Conservation (phyloP, 2,113 vertebrate genomes). For the Chaetura pelagica region DNA sequence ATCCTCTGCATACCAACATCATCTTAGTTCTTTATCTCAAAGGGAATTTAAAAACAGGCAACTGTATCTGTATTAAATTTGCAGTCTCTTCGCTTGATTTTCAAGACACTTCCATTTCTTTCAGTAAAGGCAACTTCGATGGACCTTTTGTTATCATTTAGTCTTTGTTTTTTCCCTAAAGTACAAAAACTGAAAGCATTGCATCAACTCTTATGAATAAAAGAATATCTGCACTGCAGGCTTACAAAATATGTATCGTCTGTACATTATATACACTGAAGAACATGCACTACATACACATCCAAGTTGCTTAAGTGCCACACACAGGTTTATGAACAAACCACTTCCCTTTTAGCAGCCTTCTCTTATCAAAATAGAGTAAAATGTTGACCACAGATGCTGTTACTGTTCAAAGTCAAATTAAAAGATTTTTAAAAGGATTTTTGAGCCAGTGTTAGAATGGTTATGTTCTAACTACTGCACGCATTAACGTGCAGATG, state of each 20-base stretch:
- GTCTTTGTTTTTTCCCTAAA: neutral
- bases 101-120: slow-evolving; percentile 37
- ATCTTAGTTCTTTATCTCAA: neutral
- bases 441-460: slow-evolving; percentile 16
- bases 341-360: slow-evolving; percentile 81
- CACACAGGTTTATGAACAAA: neutral
- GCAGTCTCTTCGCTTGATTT: neutral
- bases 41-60: neutral
- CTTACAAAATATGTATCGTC: neutral
- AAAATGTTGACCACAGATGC: slow-evolving; percentile 28
- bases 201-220: neutral
- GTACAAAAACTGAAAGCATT: neutral
- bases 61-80: neutral
- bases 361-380: slow-evolving; percentile 71
- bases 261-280: neutral
- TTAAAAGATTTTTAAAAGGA: slow-evolving; percentile 19
- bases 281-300: neutral
- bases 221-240: neutral
- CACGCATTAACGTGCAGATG: slow-evolving; percentile 67
- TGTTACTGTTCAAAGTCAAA: slow-evolving; percentile 16
- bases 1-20: neutral
- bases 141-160: neutral
- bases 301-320: neutral
- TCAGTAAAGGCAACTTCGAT: neutral
- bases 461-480: slow-evolving; percentile 25